phyloP scores from a whole-genome alignment of 2,888 invertebrate genomes.

The Tridacna gigas region DNA sequence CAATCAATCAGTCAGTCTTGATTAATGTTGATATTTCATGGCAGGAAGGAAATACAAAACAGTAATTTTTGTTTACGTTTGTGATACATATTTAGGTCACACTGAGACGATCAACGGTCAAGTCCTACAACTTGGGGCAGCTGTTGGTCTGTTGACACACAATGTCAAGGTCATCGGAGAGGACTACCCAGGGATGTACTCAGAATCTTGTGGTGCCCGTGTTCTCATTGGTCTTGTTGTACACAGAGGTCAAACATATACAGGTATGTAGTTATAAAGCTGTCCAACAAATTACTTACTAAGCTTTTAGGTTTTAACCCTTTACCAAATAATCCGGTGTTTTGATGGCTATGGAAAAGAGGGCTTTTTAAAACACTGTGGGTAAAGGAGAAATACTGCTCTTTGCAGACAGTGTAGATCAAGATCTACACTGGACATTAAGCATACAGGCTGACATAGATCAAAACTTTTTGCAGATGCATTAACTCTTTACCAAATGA shows the following conservation, averaged over 20 bases:
- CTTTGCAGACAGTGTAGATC: too few species aligned
- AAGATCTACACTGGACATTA: too few species aligned
- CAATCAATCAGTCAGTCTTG: too few species aligned
- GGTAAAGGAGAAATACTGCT: too few species aligned
- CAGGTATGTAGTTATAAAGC: slow-evolving; percentile 38
- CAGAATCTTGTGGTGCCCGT: slow-evolving; percentile 79
- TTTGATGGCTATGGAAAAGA: background rate
- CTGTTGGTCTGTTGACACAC: slow-evolving; percentile 64
- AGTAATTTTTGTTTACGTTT: too few species aligned
- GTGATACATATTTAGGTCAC: slow-evolving; percentile 42
- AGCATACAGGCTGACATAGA: too few species aligned
- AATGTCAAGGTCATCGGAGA: slow-evolving; percentile 67
- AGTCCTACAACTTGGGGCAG: slow-evolving; percentile 51
- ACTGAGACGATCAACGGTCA: slow-evolving; percentile 41
- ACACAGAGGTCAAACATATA: slow-evolving; percentile 36
- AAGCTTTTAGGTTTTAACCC: background rate
- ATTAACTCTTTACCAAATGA: too few species aligned
- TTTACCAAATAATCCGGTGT: background rate
- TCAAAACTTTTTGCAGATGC: too few species aligned
- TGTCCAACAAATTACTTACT: background rate
- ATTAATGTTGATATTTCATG: too few species aligned
- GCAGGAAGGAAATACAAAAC: too few species aligned
- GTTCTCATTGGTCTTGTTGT: slow-evolving; percentile 67
- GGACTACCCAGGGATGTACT: slow-evolving; percentile 66
- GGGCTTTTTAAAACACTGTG: background rate